phyloP scores from a whole-genome alignment of 2,797 vertebrate genomes.

The Lacerta bilineata region DNA sequence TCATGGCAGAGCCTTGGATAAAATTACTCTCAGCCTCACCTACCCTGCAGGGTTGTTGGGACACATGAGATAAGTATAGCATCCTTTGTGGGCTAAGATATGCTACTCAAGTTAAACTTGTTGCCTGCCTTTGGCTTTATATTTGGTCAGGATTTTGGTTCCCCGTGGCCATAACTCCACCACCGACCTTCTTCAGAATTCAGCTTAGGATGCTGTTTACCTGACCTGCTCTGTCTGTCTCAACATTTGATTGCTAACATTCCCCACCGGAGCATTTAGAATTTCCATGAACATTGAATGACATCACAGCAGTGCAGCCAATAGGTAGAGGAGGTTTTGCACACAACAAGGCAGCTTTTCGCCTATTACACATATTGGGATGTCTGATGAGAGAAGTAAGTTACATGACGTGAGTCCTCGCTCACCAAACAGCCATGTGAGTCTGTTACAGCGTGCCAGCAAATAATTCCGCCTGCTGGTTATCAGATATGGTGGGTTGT shows the following conservation, averaged over 20 bases:
- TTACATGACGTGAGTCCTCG: background rate
- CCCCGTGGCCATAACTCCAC: background rate
- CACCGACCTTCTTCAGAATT: background rate
- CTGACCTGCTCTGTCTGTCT: background rate
- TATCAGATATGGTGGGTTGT: background rate
- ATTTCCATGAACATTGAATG: background rate
- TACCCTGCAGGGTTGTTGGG: background rate
- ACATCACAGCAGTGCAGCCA: background rate
- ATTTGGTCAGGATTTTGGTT: background rate
- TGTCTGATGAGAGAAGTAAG: too few species aligned
- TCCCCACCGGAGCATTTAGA: background rate
- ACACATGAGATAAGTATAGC: background rate
- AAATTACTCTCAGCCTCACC: background rate
- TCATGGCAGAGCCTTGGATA: background rate
- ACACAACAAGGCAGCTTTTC: background rate
- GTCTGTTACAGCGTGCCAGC: conserved; percentile 1
- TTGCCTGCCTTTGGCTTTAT: background rate
- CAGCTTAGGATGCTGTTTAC: background rate
- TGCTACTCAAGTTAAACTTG: background rate
- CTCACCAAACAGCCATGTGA: background rate
- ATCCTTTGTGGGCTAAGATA: conserved; percentile 1
- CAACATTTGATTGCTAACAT: background rate
- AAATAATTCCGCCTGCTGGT: background rate
- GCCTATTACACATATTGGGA: background rate
- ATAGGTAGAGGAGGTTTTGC: too few species aligned